Evolutionary conservation across 2,888 invertebrate genomes (phyloP).

Genomic region (Athripsodes cinereus): DNA sequence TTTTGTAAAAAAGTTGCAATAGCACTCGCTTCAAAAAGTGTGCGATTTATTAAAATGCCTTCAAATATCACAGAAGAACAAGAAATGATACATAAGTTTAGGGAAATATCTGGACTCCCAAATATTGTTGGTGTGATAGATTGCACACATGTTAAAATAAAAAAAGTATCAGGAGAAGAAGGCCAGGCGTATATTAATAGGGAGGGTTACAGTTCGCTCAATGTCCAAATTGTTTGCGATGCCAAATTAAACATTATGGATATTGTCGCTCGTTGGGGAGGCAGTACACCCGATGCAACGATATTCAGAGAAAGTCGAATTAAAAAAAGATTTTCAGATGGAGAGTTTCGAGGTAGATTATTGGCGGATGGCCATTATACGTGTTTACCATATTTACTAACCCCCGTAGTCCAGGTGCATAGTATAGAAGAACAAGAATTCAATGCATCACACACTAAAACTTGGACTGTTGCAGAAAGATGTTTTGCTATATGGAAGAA

Average conservation of each 20-base stretch:
- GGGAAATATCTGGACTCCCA: background rate
- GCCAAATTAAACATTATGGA: conserved; percentile 26
- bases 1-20: conserved; percentile 2
- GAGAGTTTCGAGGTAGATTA: conserved; percentile 14
- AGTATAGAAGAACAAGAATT: conserved; percentile 19
- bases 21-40: background rate
- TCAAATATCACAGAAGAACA: background rate
- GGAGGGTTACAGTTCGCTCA: conserved; percentile 6
- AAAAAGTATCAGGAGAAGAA: conserved; percentile 15
- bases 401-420: conserved; percentile 12
- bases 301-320: conserved; percentile 22
- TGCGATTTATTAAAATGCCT: conserved; percentile 6
- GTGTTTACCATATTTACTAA: conserved; percentile 17
- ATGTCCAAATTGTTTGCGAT: conserved; percentile 19
- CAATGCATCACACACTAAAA: conserved; percentile 21
- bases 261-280: conserved; percentile 28
- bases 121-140: conserved; percentile 13
- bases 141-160: conserved; percentile 25
- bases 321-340: conserved; percentile 15
- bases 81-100: conserved; percentile 7
- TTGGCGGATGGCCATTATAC: conserved; percentile 21
- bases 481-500: conserved; percentile 27
- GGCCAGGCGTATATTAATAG: conserved; percentile 7
- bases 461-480: conserved; percentile 22
- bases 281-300: conserved; percentile 27